Percentiles rank a stretch among this genome's conserved stretches.
phyloP scores from a whole-genome alignment of 2,888 invertebrate genomes.

The Vandiemenella viatica region DNA sequence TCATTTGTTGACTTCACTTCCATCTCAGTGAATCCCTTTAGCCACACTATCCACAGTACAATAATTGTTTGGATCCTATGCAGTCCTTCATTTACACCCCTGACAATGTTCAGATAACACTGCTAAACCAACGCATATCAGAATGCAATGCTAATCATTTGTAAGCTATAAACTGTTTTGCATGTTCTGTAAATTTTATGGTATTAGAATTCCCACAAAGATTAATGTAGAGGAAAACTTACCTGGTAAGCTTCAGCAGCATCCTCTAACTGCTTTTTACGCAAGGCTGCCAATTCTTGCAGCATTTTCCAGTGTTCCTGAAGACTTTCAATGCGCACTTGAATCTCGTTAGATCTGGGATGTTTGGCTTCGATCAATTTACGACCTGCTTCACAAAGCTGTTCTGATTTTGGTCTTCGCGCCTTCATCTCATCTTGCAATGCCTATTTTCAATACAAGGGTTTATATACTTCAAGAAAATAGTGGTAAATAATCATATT shows the following conservation, averaged over 20 bases:
- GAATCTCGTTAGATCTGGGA: slow-evolving; percentile 66
- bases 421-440: slow-evolving; percentile 78
- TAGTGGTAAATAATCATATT: neutral
- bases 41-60: too few species aligned
- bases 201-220: too few species aligned
- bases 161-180: too few species aligned
- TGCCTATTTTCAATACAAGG: slow-evolving; percentile 15
- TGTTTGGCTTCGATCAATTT: slow-evolving; percentile 57
- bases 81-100: too few species aligned
- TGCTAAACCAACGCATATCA: too few species aligned
- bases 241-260: slow-evolving; percentile 85
- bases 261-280: slow-evolving; percentile 65
- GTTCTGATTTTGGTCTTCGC: slow-evolving; percentile 51
- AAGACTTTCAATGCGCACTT: slow-evolving; percentile 60
- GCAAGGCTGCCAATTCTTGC: slow-evolving; percentile 59
- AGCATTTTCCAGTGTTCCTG: slow-evolving; percentile 80
- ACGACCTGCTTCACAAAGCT: slow-evolving; percentile 53
- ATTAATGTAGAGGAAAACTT: too few species aligned
- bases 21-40: too few species aligned
- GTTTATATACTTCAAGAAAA: neutral
- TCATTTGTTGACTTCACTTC: too few species aligned
- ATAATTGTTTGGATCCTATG: too few species aligned
- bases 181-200: too few species aligned
- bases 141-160: too few species aligned
- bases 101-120: too few species aligned